A percentile compares a stretch with the other conserved stretches of the same genome.
These are phyloP conservation scores for Meloidogyne chitwoodi DNA, from an alignment of 1,140 invertebrate genomes.

Conservation along the genomic window DNA sequence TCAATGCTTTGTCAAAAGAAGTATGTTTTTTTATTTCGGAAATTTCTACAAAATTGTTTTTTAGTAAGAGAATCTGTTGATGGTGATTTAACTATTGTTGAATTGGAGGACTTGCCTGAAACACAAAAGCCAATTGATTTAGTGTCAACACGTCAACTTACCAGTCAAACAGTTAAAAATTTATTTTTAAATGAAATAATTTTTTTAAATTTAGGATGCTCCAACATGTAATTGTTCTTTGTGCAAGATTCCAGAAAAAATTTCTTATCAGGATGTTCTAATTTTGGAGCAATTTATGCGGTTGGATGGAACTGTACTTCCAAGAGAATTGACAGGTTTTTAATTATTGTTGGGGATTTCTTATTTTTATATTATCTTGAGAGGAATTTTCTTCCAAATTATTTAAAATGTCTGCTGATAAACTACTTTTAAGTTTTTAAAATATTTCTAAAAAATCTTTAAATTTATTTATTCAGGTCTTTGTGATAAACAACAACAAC, in stretches of 20 bases:
- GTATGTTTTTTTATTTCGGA: background rate
- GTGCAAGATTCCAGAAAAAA: conserved; percentile 49
- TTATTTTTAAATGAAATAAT: conserved; percentile 22
- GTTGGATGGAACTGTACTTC: conserved; percentile 56
- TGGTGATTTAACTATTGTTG: conserved; percentile 41
- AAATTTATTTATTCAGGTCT: conserved; percentile 27
- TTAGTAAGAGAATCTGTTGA: conserved; percentile 48
- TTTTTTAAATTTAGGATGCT: background rate
- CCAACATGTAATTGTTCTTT: conserved; percentile 43
- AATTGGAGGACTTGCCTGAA: conserved; percentile 34
- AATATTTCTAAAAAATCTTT: background rate
- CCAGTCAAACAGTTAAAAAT: background rate
- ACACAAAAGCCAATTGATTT: conserved; percentile 8
- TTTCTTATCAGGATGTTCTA: conserved; percentile 51
- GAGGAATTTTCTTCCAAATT: background rate
- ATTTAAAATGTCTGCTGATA: background rate
- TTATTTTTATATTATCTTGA: too few species aligned
- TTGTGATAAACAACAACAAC: conserved; percentile 52
- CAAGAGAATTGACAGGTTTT: conserved; percentile 52
- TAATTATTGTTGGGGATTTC: background rate
- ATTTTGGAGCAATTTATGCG: conserved; percentile 60
- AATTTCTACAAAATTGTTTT: conserved; percentile 25
- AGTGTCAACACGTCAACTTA: background rate
- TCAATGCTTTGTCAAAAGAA: conserved; percentile 7
- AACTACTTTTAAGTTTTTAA: background rate